Evolutionary conservation across 2,888 invertebrate species (phyloP).

Genomic region (Himalopsyche japonica): DNA sequence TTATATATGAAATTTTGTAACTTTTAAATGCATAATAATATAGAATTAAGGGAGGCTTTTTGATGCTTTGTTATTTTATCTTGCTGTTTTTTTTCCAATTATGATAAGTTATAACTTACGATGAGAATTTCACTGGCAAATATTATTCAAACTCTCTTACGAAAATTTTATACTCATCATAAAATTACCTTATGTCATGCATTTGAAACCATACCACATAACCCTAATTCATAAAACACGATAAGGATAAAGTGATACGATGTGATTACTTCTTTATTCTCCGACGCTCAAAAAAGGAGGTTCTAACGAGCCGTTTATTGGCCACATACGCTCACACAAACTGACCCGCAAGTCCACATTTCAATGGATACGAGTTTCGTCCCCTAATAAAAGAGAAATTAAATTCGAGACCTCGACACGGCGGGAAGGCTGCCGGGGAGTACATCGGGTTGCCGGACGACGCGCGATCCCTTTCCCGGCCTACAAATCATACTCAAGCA

Average conservation of each 20-base stretch:
- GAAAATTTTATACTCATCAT: not conserved
- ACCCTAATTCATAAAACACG: not conserved
- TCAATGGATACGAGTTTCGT: not conserved
- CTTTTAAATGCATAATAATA: no score
- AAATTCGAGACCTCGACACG: not conserved
- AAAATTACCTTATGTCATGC: not conserved
- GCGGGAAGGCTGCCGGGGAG: not conserved
- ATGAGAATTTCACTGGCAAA: no score
- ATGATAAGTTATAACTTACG: no score
- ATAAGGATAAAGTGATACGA: not conserved
- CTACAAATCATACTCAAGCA: constrained; percentile 34
- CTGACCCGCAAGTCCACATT: not conserved
- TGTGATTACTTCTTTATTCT: constrained; percentile 1
- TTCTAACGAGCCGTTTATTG: constrained; percentile 1
- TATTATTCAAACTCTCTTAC: not conserved
- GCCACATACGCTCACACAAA: not conserved
- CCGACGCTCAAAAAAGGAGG: not conserved
- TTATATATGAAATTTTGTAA: no score
- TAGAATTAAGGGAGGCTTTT: no score
- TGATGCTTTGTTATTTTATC: no score
- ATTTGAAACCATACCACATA: not conserved
- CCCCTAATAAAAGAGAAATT: constrained; percentile 9
- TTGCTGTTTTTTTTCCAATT: no score
- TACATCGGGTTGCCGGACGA: not conserved
- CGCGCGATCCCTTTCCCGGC: constrained; percentile 16